phyloP scores from a whole-genome alignment of 2,888 invertebrate species.

The Nemoura dubitans region DNA sequence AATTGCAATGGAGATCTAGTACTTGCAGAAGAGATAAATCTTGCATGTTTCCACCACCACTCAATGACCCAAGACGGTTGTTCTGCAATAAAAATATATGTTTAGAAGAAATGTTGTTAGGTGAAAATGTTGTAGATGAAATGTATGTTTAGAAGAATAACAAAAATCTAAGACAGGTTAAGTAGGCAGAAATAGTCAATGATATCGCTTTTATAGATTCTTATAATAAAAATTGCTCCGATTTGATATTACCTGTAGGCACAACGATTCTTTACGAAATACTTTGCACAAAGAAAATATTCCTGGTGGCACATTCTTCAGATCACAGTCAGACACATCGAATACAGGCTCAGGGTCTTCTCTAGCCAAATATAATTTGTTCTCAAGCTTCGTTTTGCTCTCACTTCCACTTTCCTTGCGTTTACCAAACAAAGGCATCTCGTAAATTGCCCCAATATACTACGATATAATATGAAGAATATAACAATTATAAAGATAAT shows the following conservation, averaged over 20 bases:
- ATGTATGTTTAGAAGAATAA: not conserved
- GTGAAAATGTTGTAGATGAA: not conserved
- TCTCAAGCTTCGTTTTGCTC: constrained; percentile 68
- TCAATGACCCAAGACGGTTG: constrained; percentile 75
- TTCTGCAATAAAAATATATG: constrained; percentile 64
- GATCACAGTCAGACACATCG: constrained; percentile 81
- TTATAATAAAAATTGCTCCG: not conserved
- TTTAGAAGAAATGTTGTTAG: not conserved
- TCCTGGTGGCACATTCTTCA: constrained; percentile 77
- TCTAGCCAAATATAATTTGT: constrained; percentile 70
- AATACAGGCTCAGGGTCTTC: constrained; percentile 85
- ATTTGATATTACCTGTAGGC: constrained; percentile 54
- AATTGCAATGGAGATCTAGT: constrained; percentile 74
- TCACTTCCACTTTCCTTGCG: constrained; percentile 60
- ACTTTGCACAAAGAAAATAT: constrained; percentile 84
- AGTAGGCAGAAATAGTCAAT: not conserved
- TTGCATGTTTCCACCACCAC: constrained; percentile 75
- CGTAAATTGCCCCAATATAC: not conserved
- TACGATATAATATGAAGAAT: no score
- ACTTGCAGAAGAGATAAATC: constrained; percentile 74
- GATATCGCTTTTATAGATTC: not conserved
- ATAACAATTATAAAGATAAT: no score
- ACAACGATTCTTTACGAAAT: constrained; percentile 77
- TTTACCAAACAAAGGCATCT: constrained; percentile 48
- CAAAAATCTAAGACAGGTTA: no score